Evolutionary conservation across 2,113 vertebrate genomes (phyloP).

Genomic region (Colinus virginianus): DNA sequence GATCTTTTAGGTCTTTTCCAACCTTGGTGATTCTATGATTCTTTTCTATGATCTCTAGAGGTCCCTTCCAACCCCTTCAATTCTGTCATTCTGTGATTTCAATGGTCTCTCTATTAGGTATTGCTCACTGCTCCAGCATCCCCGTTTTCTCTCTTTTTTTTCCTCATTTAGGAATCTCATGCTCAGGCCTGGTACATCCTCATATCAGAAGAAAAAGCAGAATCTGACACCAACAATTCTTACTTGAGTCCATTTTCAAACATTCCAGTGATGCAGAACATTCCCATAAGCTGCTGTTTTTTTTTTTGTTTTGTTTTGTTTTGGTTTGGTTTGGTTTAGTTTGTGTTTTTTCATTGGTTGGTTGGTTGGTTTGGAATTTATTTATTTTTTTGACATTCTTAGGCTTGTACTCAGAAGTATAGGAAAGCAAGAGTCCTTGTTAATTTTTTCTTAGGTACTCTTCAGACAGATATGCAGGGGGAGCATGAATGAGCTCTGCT

Average conservation of each 20-base stretch:
- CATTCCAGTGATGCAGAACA: neutral
- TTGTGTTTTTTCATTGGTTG: too few species aligned
- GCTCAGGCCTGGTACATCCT: neutral
- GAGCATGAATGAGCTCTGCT: neutral
- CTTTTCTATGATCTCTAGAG: too few species aligned
- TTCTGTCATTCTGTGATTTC: too few species aligned
- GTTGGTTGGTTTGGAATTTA: too few species aligned
- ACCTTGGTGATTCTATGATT: too few species aligned
- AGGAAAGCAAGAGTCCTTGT: neutral
- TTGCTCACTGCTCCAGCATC: neutral
- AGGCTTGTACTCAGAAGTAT: rapidly evolving
- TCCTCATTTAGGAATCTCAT: neutral
- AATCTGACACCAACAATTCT: neutral
- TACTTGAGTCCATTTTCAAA: neutral
- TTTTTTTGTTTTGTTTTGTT: too few species aligned
- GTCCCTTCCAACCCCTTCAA: too few species aligned
- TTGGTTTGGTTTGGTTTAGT: too few species aligned
- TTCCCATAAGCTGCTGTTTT: neutral
- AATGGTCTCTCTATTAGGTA: neutral
- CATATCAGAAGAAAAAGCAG: neutral
- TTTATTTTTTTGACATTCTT: neutral
- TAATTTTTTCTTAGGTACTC: neutral
- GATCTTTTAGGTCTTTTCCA: too few species aligned
- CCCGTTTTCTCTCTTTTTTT: neutral
- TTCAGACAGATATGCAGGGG: neutral